phyloP scores from a whole-genome alignment of 1,140 invertebrate genomes.

The Aphelenchoides avenae region DNA sequence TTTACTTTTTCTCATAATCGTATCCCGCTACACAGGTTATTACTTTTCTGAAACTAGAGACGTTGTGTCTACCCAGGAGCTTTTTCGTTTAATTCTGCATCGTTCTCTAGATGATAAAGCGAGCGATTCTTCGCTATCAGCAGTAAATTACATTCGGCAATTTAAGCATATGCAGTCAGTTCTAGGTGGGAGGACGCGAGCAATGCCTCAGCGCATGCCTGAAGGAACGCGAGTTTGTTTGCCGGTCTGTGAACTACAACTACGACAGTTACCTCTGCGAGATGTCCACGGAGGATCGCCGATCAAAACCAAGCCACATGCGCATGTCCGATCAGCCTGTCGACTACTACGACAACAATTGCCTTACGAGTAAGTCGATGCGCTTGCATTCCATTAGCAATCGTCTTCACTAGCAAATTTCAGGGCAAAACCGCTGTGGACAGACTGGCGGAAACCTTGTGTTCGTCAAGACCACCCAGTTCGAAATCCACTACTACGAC shows the following conservation, averaged over 20 bases:
- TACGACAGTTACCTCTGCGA: slow-evolving; percentile 59
- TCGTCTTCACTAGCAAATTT: slow-evolving; percentile 4
- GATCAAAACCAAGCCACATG: slow-evolving; percentile 56
- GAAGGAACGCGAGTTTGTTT: slow-evolving; percentile 57
- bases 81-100: not conserved
- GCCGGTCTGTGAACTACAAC: slow-evolving; percentile 59
- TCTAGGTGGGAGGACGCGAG: slow-evolving; percentile 54
- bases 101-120: not conserved
- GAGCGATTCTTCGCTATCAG: too few species aligned
- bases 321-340: slow-evolving; percentile 52
- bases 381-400: not conserved
- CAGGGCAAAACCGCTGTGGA: slow-evolving; percentile 55
- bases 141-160: too few species aligned
- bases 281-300: slow-evolving; percentile 55
- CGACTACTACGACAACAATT: slow-evolving; percentile 59
- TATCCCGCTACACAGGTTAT: too few species aligned
- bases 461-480: slow-evolving; percentile 59
- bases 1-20: too few species aligned
- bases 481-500: slow-evolving; percentile 59
- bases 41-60: too few species aligned
- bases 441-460: slow-evolving; percentile 56
- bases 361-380: slow-evolving; percentile 46
- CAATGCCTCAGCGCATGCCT: slow-evolving; percentile 56
- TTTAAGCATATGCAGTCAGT: slow-evolving; percentile 6
- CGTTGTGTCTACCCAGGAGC: not conserved